Evolutionary conservation across 2,797 vertebrate genomes (phyloP), one percentile per base, ranked within the genome.

Genomic region (Sebastes reedi): DNA sequence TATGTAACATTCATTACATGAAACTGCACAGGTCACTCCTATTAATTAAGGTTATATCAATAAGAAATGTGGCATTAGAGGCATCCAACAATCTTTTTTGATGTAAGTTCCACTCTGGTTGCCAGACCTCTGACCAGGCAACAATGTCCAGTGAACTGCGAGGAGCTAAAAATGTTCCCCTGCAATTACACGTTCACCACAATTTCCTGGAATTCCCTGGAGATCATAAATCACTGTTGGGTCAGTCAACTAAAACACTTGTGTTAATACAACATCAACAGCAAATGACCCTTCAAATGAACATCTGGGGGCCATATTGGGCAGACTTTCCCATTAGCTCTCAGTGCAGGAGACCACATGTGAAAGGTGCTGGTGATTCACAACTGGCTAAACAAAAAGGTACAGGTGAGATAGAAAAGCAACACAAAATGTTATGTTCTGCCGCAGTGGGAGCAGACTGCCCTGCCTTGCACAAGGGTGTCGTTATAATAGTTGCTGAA

Each of bases 241-340:
- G 80, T 85, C 88, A 56, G 77, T 89, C 86, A 78, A 71, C 88
- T 92, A 85, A 92, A 94, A 88, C 88, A 81, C 84, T 91, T 83
- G 68, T 86, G 88, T 88, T 94, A 93, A 92, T 94, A 88, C 82
- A 92, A 91, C 89, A 88, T 92, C 90, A 88, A 90, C 90, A 93
- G 82, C 76, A 93, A 95, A 94, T 91, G 92, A 94, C 77, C 92
- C 88, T 91, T 91, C 81, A 86, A 93, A 92, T 92, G 84, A 93
- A 90, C 95, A 96, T 95, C 92, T 96, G 95, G 75, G 76, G 56
- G 39, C 92, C 92, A 90, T 79, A 90, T 81, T 90, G 77, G 77
- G 50, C 42, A 66, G 69, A 42, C 77, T 82, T 86, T 32, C 68
- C 69, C 3, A 86, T 92, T 92, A 86, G 80, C 71, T 69, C 30